These are phyloP conservation scores for Magallana angulata DNA, from an alignment of 1,140 invertebrate genomes.

Conservation along the genomic window DNA sequence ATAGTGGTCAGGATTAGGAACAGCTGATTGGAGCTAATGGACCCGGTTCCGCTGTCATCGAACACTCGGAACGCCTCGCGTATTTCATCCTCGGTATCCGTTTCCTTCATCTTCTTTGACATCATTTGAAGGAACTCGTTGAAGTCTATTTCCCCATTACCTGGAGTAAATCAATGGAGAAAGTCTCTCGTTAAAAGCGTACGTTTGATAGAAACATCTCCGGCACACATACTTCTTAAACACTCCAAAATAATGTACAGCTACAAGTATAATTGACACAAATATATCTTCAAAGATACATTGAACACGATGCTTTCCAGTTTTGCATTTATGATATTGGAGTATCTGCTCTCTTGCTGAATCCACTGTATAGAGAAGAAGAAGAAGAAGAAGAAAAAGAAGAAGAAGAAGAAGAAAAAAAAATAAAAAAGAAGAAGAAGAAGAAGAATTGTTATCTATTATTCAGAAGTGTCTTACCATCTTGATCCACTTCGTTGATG, in stretches of 20 bases:
- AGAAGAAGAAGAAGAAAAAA: no score
- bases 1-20: slow-evolving; percentile 11
- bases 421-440: no score
- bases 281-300: no score
- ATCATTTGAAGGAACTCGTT: slow-evolving; percentile 99
- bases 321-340: neutral
- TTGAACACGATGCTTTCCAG: no score
- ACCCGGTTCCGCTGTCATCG: slow-evolving; percentile 35
- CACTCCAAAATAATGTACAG: no score
- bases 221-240: no score
- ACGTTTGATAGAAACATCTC: no score
- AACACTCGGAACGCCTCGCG: slow-evolving; percentile 39
- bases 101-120: slow-evolving; percentile 99
- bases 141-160: slow-evolving; percentile 98
- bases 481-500: slow-evolving; percentile 91
- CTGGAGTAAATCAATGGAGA: slow-evolving; percentile 82
- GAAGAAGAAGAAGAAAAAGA: neutral
- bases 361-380: neutral
- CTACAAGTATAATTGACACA: no score
- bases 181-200: neutral
- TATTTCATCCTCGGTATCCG: slow-evolving; percentile 88
- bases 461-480: slow-evolving; percentile 82
- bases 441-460: no score
- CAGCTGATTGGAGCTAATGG: slow-evolving; percentile 23
- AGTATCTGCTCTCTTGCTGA: neutral